phyloP scores from a whole-genome alignment of 2,113 vertebrate genomes.

The Centrocercus urophasianus region DNA sequence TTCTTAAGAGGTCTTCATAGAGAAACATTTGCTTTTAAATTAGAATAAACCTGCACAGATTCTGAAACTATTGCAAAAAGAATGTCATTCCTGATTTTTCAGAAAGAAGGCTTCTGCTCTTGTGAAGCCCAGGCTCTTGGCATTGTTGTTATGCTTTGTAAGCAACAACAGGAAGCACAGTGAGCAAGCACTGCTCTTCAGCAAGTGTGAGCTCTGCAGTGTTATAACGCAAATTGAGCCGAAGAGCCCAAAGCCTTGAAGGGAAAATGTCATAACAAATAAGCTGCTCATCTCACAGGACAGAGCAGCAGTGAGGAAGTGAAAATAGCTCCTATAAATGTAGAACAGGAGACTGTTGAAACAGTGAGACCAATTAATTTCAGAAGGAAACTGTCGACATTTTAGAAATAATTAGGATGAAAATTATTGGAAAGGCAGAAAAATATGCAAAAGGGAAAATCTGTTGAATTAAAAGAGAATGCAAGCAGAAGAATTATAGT shows the following conservation, averaged over 20 bases:
- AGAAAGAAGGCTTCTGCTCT: neutral
- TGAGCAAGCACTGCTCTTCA: neutral
- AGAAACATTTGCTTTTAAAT: neutral
- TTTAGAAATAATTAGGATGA: constrained; percentile 37
- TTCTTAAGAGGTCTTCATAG: neutral
- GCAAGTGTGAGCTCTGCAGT: neutral
- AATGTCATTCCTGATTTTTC: neutral
- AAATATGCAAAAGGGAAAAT: constrained; percentile 14
- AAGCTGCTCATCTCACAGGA: neutral
- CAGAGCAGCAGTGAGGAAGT: neutral
- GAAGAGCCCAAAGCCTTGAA: neutral
- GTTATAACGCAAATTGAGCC: neutral
- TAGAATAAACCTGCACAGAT: neutral
- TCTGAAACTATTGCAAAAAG: neutral
- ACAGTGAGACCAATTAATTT: constrained; percentile 13
- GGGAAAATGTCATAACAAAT: neutral
- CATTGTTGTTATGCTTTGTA: neutral
- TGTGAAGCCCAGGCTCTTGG: neutral
- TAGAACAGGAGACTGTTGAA: fast-evolving
- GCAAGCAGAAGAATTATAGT: neutral
- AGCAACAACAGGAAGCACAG: neutral
- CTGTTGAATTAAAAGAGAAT: neutral
- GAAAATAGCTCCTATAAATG: neutral
- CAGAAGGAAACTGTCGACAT: neutral
- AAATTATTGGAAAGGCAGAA: constrained; percentile 8